Evolutionary conservation across 1,140 invertebrate genomes (phyloP).

Genomic region (Aporrectodea caliginosa): DNA sequence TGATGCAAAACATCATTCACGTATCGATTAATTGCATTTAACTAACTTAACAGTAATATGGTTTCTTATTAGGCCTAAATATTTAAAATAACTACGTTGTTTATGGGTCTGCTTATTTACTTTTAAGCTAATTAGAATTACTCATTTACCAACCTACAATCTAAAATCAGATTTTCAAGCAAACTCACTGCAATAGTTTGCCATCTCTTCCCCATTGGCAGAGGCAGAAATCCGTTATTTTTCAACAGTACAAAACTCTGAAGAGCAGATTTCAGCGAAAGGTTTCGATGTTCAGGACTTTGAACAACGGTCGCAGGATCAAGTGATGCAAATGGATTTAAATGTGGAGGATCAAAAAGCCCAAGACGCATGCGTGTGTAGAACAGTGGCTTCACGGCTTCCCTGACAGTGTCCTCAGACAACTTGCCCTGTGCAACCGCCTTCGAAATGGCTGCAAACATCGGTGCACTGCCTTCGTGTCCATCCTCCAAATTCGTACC

Average conservation of each 20-base stretch:
- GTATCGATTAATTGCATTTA: too few relatives aligned
- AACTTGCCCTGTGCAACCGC: slow-evolving; percentile 34
- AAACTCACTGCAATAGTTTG: slow-evolving; percentile 20
- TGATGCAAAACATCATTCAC: too few relatives aligned
- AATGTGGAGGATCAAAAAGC: slow-evolving; percentile 48
- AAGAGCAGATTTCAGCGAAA: slow-evolving; percentile 40
- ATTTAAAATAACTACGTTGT: too few relatives aligned
- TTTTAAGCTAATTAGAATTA: too few relatives aligned
- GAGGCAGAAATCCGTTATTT: slow-evolving; percentile 41
- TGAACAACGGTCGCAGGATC: slow-evolving; percentile 37
- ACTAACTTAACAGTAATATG: too few relatives aligned
- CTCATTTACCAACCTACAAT: too few relatives aligned
- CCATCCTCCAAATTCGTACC: slow-evolving; percentile 32
- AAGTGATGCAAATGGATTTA: slow-evolving; percentile 42
- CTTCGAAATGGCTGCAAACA: slow-evolving; percentile 13
- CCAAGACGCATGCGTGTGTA: slow-evolving; percentile 52
- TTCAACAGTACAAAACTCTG: slow-evolving; percentile 48
- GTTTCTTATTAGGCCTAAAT: too few relatives aligned
- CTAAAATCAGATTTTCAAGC: too few relatives aligned
- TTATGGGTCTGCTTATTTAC: too few relatives aligned
- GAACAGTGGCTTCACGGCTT: slow-evolving; percentile 47
- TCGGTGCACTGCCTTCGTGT: background rate
- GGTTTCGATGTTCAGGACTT: slow-evolving; percentile 38
- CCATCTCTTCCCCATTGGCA: slow-evolving; percentile 17
- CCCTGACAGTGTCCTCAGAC: slow-evolving; percentile 20